Base-by-base conservation (phyloP, 2,113 vertebrate genomes). In the Elaphurus davidianus region DNA sequence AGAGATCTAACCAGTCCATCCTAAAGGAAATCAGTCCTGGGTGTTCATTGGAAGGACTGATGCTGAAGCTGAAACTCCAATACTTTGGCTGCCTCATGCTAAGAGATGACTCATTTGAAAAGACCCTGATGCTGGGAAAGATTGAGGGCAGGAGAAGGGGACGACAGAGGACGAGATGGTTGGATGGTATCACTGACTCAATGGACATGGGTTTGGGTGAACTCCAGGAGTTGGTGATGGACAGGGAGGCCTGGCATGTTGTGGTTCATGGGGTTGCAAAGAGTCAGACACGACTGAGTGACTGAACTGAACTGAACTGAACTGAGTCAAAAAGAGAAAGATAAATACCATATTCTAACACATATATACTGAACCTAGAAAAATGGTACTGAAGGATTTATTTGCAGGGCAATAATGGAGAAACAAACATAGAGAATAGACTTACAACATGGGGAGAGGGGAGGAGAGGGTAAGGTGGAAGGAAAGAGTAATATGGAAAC, bases 61-160 rank as follows among this genome's bases (percentile, higher is more conserved):
- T n/a, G 62, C 9, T 64, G 7, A 64, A n/a, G 62, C 33, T 19
- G 62, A 64, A 64, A 64, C 62, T 64, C 62, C 62, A 64, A 64
- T 64, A 64, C 0, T 64, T n/a, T 64, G 62, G 62, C 62, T 3
- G n/a, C 16, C 16, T 64, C 1, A n/a, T n/a, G 15, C 0, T 0
- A n/a, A 33, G 62, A 64, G 30, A 1, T 64, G 62, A n/a, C 62
- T 64, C 62, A 64, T 0, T 64, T 16, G 62, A 64, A 64, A 64
- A 64, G 62, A n/a, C 15, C 1, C 3, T 64, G 62, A 64, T 19
- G 33, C 62, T 64, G 33, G 62, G 62, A 3, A 9, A 9, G 8
- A 64, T 9, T n/a, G 33, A 19, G 16, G 62, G 15, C 7, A 17
- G 62, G 1, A 67, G 62, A 67, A n/a, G 62, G 62, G 33, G 33